Base-by-base conservation (phyloP, 2,113 vertebrate species). In the Ochotona curzoniae region DNA sequence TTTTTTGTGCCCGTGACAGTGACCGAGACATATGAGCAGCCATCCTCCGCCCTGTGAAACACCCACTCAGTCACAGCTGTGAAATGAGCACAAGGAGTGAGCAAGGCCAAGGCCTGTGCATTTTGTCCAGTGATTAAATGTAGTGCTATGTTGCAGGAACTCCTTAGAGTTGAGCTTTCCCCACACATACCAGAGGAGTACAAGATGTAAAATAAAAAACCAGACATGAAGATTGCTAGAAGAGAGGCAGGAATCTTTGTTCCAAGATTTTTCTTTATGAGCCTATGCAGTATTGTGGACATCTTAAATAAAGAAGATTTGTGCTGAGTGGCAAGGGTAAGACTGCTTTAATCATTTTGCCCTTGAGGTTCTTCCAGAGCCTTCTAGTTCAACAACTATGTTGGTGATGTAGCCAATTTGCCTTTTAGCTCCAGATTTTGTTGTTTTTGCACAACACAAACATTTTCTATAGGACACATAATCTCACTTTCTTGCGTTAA, bases 41-140 rank as follows among this genome's bases (percentile, higher is more conserved):
- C 12, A 10, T 90, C 92, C 61, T 83, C 8, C 32, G 35, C 90
- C 88, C 74, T 28, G 86, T 83, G 83, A 96, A 93, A 95, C 70
- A 8, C 83, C 81, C 60, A 20, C 94, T 89, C 96, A 84, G 71
- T 89, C 95, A 75, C 96, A 97, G 97, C 97, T 97, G 94, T 66
- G 97, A 91, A 90, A 54, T 44, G 64, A 3, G 0, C 1, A 25
- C 21, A 61, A 79, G 20, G 23, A 66, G 17, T 80, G 28, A 38
- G 54, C 18, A 21, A 57, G 71, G 81, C 80, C 73, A 63, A 74
- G 61, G 44, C 38, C 76, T 21, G 63, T n/a, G 81, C 26, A 8
- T 54, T 66, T 44, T 32, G 47, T 44, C 35, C 13, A 5, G 32
- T 67, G 89, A 85, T 90, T 89, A 75, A 91, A 82, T 60, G 63